phyloP scores from a whole-genome alignment of 2,888 invertebrate genomes.

The Toxonevra muliebris region DNA sequence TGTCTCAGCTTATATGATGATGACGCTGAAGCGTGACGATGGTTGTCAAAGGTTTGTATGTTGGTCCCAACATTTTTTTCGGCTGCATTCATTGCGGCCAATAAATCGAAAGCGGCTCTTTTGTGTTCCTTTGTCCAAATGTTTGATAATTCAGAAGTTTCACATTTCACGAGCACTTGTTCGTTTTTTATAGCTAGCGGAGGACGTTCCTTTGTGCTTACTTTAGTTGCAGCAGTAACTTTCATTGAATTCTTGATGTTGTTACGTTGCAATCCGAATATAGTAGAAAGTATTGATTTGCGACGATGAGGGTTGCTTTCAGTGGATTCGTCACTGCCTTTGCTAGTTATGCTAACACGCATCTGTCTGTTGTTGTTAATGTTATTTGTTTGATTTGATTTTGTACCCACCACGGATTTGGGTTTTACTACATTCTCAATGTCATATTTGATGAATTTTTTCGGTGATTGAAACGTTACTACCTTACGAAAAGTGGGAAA shows the following conservation, averaged over 20 bases:
- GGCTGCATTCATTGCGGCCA: conserved; percentile 60
- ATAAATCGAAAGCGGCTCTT: conserved; percentile 61
- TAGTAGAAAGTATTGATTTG: conserved; percentile 57
- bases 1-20: conserved; percentile 47
- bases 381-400: conserved; percentile 26
- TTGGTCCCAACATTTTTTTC: background rate
- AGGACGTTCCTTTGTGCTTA: conserved; percentile 4
- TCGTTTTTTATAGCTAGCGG: conserved; percentile 24
- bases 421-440: conserved; percentile 45
- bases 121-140: conserved; percentile 63
- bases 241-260: conserved; percentile 37
- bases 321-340: conserved; percentile 52
- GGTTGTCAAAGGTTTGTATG: background rate
- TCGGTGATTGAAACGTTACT: conserved; percentile 60
- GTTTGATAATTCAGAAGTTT: conserved; percentile 46
- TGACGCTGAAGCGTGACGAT: conserved; percentile 42
- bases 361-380: conserved; percentile 35
- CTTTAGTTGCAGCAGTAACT: conserved; percentile 20
- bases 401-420: background rate
- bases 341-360: conserved; percentile 57
- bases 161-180: conserved; percentile 37
- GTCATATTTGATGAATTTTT: conserved; percentile 53
- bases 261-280: conserved; percentile 54
- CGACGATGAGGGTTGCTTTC: conserved; percentile 52
- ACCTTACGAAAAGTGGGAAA: conserved; percentile 50